A percentile compares a stretch with the other conserved stretches of the same genome.
Evolutionary conservation across 1,140 invertebrate genomes (phyloP).

Genomic region (Parapsyche elsis): DNA sequence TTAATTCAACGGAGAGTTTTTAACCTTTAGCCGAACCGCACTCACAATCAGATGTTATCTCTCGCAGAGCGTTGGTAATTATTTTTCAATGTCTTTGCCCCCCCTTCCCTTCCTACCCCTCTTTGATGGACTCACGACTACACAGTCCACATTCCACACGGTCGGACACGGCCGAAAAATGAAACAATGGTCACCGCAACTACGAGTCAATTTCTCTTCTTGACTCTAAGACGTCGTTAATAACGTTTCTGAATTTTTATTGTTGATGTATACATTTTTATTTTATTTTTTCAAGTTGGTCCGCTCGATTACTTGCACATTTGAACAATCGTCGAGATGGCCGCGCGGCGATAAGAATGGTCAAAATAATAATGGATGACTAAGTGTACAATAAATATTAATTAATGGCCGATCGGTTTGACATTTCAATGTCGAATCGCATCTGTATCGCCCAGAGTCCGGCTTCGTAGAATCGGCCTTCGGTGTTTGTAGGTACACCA

Average conservation of each 20-base stretch:
- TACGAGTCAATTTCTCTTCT: constrained; percentile 27
- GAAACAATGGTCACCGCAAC: not conserved
- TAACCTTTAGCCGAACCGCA: constrained; percentile 12
- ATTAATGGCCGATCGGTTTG: constrained; percentile 27
- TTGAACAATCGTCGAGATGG: constrained; percentile 22
- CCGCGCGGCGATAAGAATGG: constrained; percentile 3
- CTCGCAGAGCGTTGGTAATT: not conserved
- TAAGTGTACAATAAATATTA: constrained; percentile 38
- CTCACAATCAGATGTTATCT: constrained; percentile 14
- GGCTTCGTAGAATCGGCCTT: constrained; percentile 13
- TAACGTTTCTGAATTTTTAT: not conserved
- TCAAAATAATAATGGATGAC: constrained; percentile 31
- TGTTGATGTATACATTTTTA: not conserved
- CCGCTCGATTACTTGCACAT: constrained; percentile 29
- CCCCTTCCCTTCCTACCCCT: not conserved
- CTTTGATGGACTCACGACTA: constrained; percentile 7
- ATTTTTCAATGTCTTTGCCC: constrained; percentile 16
- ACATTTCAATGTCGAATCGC: constrained; percentile 38
- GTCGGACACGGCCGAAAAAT: not conserved
- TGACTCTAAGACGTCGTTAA: not conserved
- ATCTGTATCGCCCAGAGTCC: constrained; percentile 22
- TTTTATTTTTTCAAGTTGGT: not conserved
- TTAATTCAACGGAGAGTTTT: constrained; percentile 38
- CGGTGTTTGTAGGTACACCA: constrained; percentile 14
- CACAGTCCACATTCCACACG: constrained; percentile 1